Evolutionary conservation across 2,888 invertebrate genomes (phyloP).

Genomic region (Periphyllus acericola): DNA sequence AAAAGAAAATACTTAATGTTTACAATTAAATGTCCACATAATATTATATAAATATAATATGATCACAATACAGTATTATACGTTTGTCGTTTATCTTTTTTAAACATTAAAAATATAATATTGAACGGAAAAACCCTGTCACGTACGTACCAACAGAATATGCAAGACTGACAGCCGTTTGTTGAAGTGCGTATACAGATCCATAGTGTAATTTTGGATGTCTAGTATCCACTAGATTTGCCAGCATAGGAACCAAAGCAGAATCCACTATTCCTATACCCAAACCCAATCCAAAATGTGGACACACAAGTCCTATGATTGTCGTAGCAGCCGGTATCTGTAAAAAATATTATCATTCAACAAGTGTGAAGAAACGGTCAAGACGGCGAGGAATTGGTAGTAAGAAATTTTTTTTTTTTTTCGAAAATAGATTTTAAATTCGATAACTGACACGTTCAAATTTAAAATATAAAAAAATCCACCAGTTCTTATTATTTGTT

Average conservation of each 20-base stretch:
- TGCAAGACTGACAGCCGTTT: constrained; percentile 82
- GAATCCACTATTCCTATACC: constrained; percentile 85
- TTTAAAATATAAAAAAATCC: too few relatives aligned
- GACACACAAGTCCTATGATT: constrained; percentile 75
- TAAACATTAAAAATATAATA: neutral
- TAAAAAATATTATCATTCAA: neutral
- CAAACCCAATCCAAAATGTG: constrained; percentile 83
- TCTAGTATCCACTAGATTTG: constrained; percentile 75
- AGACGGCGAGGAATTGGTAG: neutral
- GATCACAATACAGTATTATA: neutral
- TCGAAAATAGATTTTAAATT: neutral
- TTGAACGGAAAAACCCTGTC: neutral
- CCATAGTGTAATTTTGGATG: constrained; percentile 75
- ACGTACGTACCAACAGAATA: constrained; percentile 81
- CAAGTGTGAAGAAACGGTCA: too few relatives aligned
- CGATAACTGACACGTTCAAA: too few relatives aligned
- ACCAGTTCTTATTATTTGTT: too few relatives aligned
- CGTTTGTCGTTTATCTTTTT: neutral
- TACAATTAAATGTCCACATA: neutral
- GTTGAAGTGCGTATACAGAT: constrained; percentile 84
- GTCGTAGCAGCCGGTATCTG: constrained; percentile 75
- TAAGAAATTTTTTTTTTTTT: neutral
- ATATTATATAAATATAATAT: too few relatives aligned
- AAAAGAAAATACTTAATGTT: neutral
- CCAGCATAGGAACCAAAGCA: constrained; percentile 81